These are phyloP conservation scores for Pedetes capensis DNA, from an alignment of 2,113 vertebrate genomes.

Conservation along the genomic window DNA sequence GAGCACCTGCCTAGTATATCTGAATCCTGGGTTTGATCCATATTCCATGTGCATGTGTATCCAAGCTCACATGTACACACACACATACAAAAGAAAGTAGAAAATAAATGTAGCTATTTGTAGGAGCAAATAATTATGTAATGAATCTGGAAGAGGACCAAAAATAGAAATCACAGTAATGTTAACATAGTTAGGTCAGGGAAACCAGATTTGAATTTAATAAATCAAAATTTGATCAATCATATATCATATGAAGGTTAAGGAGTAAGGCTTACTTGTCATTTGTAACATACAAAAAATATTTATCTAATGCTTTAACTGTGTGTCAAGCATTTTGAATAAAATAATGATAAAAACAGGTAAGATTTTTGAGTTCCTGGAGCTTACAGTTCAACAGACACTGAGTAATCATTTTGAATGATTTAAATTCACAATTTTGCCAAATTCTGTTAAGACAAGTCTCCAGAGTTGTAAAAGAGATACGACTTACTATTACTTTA, in stretches of 20 bases:
- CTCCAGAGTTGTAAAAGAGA: background rate
- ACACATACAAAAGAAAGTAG: too few species aligned
- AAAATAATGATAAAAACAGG: background rate
- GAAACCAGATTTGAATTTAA: background rate
- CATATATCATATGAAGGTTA: background rate
- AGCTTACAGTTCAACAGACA: background rate
- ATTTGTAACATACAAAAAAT: background rate
- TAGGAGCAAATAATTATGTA: background rate
- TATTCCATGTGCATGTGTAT: too few species aligned
- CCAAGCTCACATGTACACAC: too few species aligned
- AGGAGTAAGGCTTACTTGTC: background rate
- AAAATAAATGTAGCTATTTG: background rate
- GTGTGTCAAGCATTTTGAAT: background rate
- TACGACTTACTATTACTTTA: background rate
- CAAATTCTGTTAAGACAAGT: background rate
- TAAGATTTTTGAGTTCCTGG: background rate
- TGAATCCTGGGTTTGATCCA: too few species aligned
- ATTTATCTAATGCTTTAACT: background rate
- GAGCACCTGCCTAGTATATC: too few species aligned
- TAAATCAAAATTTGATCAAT: background rate
- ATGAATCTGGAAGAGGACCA: background rate
- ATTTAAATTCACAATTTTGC: background rate
- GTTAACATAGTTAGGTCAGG: background rate
- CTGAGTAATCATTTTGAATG: background rate
- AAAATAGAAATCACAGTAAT: background rate